Evolutionary conservation across 2,113 vertebrate genomes (phyloP).

Genomic region (Ammodytes dubius): DNA sequence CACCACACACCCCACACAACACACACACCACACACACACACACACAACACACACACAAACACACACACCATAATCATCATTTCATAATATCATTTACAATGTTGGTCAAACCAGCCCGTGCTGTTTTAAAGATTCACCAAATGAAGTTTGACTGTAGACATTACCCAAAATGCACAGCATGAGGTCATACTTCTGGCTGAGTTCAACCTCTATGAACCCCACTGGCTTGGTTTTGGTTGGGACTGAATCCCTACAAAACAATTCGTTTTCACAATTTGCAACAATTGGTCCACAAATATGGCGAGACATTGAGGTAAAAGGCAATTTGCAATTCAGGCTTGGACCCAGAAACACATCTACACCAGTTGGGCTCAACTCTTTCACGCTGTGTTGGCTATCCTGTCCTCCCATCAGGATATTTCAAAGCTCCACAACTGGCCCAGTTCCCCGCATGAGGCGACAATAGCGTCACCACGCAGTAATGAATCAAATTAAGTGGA

Average conservation of each 20-base stretch:
- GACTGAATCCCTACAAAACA: conserved; percentile 11
- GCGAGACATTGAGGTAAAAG: conserved; percentile 29
- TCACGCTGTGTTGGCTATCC: conserved; percentile 29
- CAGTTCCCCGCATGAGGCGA: conserved; percentile 74
- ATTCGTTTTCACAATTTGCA: conserved; percentile 32
- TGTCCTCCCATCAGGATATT: conserved; percentile 59
- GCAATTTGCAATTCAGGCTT: conserved; percentile 37
- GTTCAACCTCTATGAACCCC: conserved; percentile 23
- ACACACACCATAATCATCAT: too few species aligned
- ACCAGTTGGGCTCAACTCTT: conserved; percentile 18
- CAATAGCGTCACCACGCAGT: conserved; percentile 69
- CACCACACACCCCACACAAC: neutral
- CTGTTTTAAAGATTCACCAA: too few species aligned
- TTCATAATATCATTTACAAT: too few species aligned
- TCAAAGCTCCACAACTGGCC: conserved; percentile 66
- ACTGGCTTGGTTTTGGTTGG: conserved; percentile 6
- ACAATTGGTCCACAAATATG: conserved; percentile 38
- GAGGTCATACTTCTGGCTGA: neutral
- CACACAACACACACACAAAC: neutral
- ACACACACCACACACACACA: neutral
- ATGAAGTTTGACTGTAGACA: neutral
- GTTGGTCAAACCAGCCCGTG: neutral
- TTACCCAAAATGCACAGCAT: conserved; percentile 5
- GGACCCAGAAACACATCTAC: neutral
- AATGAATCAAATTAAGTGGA: conserved; percentile 85